Evolutionary conservation across 2,113 vertebrate species (phyloP).

Genomic region (Athene noctua): DNA sequence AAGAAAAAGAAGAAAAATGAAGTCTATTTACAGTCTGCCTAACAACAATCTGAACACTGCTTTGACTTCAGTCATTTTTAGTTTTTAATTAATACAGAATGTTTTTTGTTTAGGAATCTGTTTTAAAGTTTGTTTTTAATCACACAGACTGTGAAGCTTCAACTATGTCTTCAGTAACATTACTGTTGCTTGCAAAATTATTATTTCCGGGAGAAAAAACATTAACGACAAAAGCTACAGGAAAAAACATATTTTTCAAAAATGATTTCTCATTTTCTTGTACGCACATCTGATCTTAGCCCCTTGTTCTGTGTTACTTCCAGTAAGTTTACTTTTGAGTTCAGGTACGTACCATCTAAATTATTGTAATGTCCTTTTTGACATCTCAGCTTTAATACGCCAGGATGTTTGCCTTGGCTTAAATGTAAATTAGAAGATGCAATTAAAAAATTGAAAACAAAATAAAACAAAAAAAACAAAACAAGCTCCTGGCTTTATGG

Average conservation of each 20-base stretch:
- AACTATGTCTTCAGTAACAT: not conserved
- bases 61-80: not conserved
- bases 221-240: not conserved
- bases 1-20: not conserved
- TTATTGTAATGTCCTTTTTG: not conserved
- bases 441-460: not conserved
- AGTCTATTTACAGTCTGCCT: not conserved
- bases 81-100: not conserved
- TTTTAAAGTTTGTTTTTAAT: constrained; percentile 7
- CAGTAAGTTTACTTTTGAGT: not conserved
- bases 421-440: not conserved
- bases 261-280: not conserved
- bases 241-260: not conserved
- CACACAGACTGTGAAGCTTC: not conserved
- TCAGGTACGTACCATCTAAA: not conserved
- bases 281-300: not conserved
- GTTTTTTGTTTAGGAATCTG: not conserved
- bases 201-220: not conserved
- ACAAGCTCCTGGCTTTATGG: not conserved
- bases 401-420: not conserved
- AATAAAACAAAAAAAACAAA: not conserved
- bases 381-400: not conserved
- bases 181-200: not conserved
- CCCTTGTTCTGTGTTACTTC: not conserved
- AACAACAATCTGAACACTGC: not conserved